Evolutionary conservation across 2,888 invertebrate species (phyloP), one percentile per base, ranked within the genome.

Genomic region (Pyrrhia umbra): DNA sequence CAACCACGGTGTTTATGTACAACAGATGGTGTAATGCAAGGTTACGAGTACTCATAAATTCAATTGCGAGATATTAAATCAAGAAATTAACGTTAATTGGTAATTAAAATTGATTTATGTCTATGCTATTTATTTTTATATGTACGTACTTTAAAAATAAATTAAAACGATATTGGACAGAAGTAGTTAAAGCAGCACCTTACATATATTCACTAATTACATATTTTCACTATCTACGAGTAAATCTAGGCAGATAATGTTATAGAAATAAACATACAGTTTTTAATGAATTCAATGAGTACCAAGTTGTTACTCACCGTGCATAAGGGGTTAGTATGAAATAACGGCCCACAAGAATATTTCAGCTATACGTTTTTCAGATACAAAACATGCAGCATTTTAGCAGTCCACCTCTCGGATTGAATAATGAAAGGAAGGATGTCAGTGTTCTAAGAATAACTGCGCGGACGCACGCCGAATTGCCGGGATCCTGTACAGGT

Each of bases 401-500:
- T 74, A 64, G 16, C 5, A 0, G 3, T 1, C 6, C 21, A 56
- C 9, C 37, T 39, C 21, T 45, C 13, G 39, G 65, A 85, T 84
- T 84, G 79, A 69, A 85, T 83, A 81, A 85, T 81, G 64, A 52
- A 21, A 21, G 63, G 79, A 75, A 78, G 73, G 64, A 69, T 76
- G 79, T 69, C 50, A 64, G 60, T 51, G 61, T 23, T 49, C 76
- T 68, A 72, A 72, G 75, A 76, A 75, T 75, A 75, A 37, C 70
- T 55, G 67, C 63, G 73, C 61, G 63, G 64, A 47, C 71, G 60
- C 58, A 40, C 30, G 64, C 40, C 60, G 47, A 75, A 69, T 66
- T 57, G 75, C 9, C 68, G 40, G 52, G 55, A 55, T 80, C 75
- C 79, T 77, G 80, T 56, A 64, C 10, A 47, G 21, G n/a, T 27